phyloP scores from a whole-genome alignment of 2,888 invertebrate species.

The Brachyptera risi region DNA sequence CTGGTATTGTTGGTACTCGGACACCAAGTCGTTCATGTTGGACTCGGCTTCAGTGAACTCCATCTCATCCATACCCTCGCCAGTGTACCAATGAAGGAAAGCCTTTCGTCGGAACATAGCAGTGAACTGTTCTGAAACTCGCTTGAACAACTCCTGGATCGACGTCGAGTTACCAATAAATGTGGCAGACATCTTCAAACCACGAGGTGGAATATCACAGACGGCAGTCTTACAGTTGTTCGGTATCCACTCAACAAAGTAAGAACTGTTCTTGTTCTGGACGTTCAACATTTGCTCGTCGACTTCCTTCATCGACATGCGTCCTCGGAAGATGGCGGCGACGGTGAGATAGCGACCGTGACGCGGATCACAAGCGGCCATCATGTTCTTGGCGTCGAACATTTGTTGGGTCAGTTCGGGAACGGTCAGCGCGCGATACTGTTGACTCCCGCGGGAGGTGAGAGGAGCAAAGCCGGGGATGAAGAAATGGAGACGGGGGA shows the following conservation, averaged over 20 bases:
- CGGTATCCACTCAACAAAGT: slow-evolving; percentile 80
- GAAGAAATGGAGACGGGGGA: slow-evolving; percentile 55
- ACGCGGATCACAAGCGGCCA: slow-evolving; percentile 59
- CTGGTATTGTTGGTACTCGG: slow-evolving; percentile 18
- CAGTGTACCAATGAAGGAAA: slow-evolving; percentile 91
- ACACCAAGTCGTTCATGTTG: slow-evolving; percentile 13
- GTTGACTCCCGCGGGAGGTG: slow-evolving; percentile 56
- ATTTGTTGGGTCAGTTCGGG: slow-evolving; percentile 54
- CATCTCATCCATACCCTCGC: slow-evolving; percentile 15
- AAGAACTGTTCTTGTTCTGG: slow-evolving; percentile 73
- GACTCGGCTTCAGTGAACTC: slow-evolving; percentile 10
- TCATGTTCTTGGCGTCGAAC: slow-evolving; percentile 62
- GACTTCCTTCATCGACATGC: slow-evolving; percentile 63
- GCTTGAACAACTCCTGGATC: slow-evolving; percentile 84
- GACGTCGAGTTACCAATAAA: slow-evolving; percentile 86
- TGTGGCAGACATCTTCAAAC: slow-evolving; percentile 74
- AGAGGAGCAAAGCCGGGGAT: slow-evolving; percentile 64
- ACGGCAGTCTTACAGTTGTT: slow-evolving; percentile 76
- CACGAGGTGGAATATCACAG: slow-evolving; percentile 71
- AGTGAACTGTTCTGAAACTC: slow-evolving; percentile 82
- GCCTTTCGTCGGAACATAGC: slow-evolving; percentile 95
- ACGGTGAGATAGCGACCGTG: slow-evolving; percentile 57
- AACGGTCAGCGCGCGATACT: slow-evolving; percentile 50
- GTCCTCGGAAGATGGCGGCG: slow-evolving; percentile 55
- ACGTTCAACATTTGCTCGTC: slow-evolving; percentile 77